Percentiles rank a stretch among this genome's conserved stretches.
These are phyloP conservation scores for Podarcis siculus DNA, from an alignment of 2,797 vertebrate species.

Conservation along the genomic window DNA sequence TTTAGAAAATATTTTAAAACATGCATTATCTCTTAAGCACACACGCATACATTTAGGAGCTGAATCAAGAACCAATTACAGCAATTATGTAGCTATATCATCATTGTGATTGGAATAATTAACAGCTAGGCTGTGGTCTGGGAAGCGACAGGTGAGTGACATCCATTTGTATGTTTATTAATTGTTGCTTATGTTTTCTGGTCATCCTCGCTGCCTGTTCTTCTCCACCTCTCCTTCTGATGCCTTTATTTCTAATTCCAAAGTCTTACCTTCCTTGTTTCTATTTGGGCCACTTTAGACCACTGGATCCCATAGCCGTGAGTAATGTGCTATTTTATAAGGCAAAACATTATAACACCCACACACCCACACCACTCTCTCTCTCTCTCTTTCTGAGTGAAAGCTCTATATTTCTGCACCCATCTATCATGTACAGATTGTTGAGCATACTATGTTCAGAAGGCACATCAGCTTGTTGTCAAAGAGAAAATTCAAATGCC, in stretches of 20 bases:
- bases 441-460: not conserved
- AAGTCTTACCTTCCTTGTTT: too few relatives aligned
- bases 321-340: not conserved
- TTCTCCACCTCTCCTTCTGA: not conserved
- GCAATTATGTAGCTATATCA: slow-evolving; percentile 36
- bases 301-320: not conserved
- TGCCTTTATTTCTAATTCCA: slow-evolving; percentile 13
- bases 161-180: slow-evolving; percentile 40
- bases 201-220: not conserved
- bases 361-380: too few relatives aligned
- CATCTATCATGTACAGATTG: not conserved
- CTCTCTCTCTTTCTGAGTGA: not conserved
- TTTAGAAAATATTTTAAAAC: slow-evolving; percentile 43
- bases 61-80: slow-evolving; percentile 43
- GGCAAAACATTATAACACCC: too few relatives aligned
- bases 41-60: slow-evolving; percentile 6
- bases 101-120: slow-evolving; percentile 46
- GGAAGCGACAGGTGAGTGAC: slow-evolving; percentile 3
- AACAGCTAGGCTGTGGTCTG: slow-evolving; percentile 5
- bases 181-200: not conserved
- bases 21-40: not conserved
- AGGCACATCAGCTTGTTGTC: not conserved
- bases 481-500: not conserved
- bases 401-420: not conserved
- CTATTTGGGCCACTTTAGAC: not conserved